Evolutionary conservation across 2,888 invertebrate species (phyloP), one percentile per base, ranked within the genome.

Genomic region (Hybos culiciformis): DNA sequence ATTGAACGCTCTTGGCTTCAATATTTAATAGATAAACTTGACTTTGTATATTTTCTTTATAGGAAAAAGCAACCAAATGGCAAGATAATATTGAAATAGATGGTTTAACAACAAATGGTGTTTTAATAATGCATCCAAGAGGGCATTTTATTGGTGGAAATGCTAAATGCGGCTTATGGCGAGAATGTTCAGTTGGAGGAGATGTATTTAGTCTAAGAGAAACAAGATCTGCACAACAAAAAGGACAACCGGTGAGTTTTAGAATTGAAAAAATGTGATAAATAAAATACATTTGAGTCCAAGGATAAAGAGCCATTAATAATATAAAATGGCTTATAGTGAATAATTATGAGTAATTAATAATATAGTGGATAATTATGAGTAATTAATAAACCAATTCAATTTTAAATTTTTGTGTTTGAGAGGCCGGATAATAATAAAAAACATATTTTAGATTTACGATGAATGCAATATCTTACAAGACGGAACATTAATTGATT

Each of bases 41-140:
- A n/a, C n/a, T 17, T 17, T 32, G n/a, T 17, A 9, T 17, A 31
- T 23, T 34, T 14, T 43, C 21, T 51, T 51, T 62, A 26, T 62
- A 97, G 96, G 97, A 98, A 70, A 98, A 98, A 68, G 97, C 98
- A 41, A 94, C 96, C 44, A 98, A 97, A 71, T 98, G 98, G 98
- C 90, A 94, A 61, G 87, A 87, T 62, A 85, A 85, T 63, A 83
- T 90, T 53, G 94, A 96, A 71, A 94, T 97, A 53, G 98, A 99
- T 67, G 98, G 98, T 36, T 74, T 98, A 53, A 98, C 97, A 54
- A 99, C 98, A 52, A 98, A 98, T 67, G 98, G 97, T 23, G 88
- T 98, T 39, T 74, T 98, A 51, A 86, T 98, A 56, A 91, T 96
- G 87, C 94, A 97, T 68, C 96, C 96, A 19, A 80, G 80, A 51